Evolutionary conservation across 2,797 vertebrate genomes (phyloP).

Genomic region (Arnoldichthys spilopterus): DNA sequence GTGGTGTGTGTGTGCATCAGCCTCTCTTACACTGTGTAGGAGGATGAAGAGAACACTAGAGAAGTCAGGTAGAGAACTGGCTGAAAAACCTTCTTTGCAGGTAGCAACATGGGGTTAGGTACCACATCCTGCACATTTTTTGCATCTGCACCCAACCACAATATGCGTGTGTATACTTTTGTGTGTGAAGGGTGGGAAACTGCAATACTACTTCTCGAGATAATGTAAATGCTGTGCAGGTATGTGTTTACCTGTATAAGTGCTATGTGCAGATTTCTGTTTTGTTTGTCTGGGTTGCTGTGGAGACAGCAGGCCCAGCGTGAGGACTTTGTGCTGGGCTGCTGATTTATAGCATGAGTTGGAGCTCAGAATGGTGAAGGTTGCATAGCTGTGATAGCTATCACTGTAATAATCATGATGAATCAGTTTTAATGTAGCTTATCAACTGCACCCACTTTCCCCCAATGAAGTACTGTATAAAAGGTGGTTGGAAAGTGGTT

Average conservation of each 20-base stretch:
- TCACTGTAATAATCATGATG: neutral
- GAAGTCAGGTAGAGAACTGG: neutral
- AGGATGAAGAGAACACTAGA: constrained; percentile 10
- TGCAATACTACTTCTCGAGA: neutral
- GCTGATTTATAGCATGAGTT: neutral
- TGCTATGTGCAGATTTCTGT: neutral
- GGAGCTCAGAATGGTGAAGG: constrained; percentile 1
- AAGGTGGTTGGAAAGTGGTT: neutral
- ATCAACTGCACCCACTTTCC: too few relatives aligned
- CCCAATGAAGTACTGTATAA: neutral
- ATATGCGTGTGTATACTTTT: neutral
- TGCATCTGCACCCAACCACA: constrained; percentile 29
- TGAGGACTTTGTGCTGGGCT: neutral
- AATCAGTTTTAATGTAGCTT: neutral
- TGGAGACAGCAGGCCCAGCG: neutral
- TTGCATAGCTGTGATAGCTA: neutral
- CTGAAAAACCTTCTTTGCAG: constrained; percentile 33
- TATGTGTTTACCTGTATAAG: neutral
- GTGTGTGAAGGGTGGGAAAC: constrained; percentile 15
- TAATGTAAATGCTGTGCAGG: neutral
- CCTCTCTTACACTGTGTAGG: constrained; percentile 47
- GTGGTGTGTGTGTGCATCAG: neutral
- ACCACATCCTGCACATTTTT: constrained; percentile 54
- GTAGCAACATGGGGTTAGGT: constrained; percentile 31
- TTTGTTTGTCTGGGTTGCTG: neutral